A percentile compares a stretch with the other conserved stretches of the same genome.
Evolutionary conservation across 2,113 vertebrate species (phyloP).

Genomic region (Progne subis): DNA sequence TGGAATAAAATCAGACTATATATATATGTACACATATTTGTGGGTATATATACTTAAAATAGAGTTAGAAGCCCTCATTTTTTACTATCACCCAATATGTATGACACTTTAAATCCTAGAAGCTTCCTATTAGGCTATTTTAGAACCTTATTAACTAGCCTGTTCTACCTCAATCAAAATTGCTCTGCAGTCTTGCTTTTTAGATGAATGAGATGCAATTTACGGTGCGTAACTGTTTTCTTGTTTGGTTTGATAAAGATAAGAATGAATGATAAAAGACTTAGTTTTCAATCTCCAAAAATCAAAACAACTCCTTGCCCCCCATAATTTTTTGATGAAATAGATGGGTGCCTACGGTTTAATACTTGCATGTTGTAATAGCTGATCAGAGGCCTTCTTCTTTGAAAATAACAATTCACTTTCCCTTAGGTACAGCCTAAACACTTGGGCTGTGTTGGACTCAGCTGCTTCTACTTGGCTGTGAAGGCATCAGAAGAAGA

Average conservation of each 20-base stretch:
- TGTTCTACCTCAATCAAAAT: neutral
- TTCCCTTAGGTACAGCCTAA: slow-evolving; percentile 90
- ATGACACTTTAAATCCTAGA: neutral
- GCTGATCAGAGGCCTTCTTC: neutral
- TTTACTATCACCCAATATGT: neutral
- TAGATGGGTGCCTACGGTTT: neutral
- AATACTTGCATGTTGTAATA: neutral
- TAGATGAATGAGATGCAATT: neutral
- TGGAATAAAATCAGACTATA: neutral
- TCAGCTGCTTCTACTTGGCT: slow-evolving; percentile 95
- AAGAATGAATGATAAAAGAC: neutral
- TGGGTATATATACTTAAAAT: fast-evolving
- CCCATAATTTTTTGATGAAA: neutral
- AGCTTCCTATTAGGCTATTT: neutral
- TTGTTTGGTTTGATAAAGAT: neutral
- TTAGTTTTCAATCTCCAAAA: neutral
- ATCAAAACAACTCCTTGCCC: fast-evolving
- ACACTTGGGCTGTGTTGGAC: slow-evolving; percentile 91
- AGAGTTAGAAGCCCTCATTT: neutral
- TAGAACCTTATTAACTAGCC: neutral
- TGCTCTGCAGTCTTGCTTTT: neutral
- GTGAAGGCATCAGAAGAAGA: slow-evolving; percentile 91
- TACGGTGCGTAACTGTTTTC: neutral
- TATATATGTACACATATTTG: fast-evolving
- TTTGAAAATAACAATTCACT: neutral